These are phyloP conservation scores for Ptiloglossa arizonensis DNA, from an alignment of 1,140 invertebrate genomes.

Conservation along the genomic window DNA sequence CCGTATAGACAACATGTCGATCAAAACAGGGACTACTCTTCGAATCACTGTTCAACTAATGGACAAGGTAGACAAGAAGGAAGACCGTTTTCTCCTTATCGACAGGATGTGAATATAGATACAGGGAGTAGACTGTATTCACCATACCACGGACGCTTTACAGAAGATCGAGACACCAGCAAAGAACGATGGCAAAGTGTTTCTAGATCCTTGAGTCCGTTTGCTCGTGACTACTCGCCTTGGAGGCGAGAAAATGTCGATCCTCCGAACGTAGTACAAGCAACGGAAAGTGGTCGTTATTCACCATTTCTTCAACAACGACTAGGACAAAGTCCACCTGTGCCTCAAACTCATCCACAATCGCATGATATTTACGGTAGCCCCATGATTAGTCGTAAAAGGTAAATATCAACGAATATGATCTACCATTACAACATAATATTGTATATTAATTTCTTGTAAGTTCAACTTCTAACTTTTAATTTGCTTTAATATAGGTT, in stretches of 20 bases:
- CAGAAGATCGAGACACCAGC: constrained; percentile 70
- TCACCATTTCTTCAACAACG: constrained; percentile 74
- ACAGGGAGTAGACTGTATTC: constrained; percentile 63
- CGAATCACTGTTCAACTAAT: constrained; percentile 65
- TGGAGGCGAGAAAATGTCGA: constrained; percentile 81
- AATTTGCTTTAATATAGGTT: constrained; percentile 63
- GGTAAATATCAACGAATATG: constrained; percentile 63
- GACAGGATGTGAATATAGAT: constrained; percentile 60
- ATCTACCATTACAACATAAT: too few relatives aligned
- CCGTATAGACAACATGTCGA: constrained; percentile 69
- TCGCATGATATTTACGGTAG: constrained; percentile 78
- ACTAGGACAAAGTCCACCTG: constrained; percentile 63
- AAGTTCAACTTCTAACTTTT: not conserved
- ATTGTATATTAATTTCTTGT: not conserved
- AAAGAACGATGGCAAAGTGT: constrained; percentile 74
- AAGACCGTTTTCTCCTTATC: constrained; percentile 70
- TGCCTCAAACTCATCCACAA: constrained; percentile 72
- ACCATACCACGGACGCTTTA: constrained; percentile 70
- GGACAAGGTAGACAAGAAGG: constrained; percentile 67
- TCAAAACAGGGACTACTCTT: constrained; percentile 62
- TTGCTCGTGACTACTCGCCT: constrained; percentile 79
- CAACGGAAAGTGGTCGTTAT: constrained; percentile 73
- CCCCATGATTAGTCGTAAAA: constrained; percentile 79
- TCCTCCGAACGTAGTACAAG: constrained; percentile 76
- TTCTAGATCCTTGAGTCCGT: constrained; percentile 78